Evolutionary conservation across 2,888 invertebrate genomes (phyloP), one percentile per base, ranked within the genome.

Genomic region (Cantharis nigra): DNA sequence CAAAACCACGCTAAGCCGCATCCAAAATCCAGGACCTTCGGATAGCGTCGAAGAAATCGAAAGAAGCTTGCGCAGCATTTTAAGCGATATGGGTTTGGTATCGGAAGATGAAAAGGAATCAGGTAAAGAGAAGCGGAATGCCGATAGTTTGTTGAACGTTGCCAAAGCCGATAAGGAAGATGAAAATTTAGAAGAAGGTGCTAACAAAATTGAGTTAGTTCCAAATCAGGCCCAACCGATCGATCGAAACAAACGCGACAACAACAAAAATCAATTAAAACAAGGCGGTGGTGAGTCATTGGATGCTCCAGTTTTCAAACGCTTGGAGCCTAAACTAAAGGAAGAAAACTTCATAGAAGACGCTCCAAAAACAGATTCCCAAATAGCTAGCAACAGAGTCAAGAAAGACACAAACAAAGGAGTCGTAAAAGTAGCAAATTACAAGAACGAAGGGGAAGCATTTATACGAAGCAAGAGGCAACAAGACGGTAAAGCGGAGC

Each of bases 101-200:
- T 79, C 80, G 28, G 81, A 82, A 13, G 79, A 79, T n/a, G 80
- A 81, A 9, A 75, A 77, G 18, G 75, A 77, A 16, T 28, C 30
- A 9, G 14, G 14, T 9, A 77, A 76, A 70, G 69, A 74, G 33
- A 76, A 79, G 62, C 14, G 74, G 9, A 70, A 69, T 14, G 26
- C 13, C 9, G 63, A 69, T 64, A 30, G n/a, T 10, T 16, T 67
- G 10, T 63, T 74, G 10, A 70, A 63, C 14, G 33, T 26, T 10
- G 11, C 76, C 28, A 74, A 80, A 10, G 75, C 74, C 14, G 76
- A 76, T 63, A 78, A 78, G 20, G 84, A 84, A 69, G 85, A 84
- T 62, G 84, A 83, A 74, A 82, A 84, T 72, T 76, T 84, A 71
- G 82, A 84, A 71, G 79, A 81, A 70, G 83, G 83, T 3, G 30